Base-by-base conservation (phyloP, 2,113 vertebrate genomes). In the Tachuris rubrigastra region DNA sequence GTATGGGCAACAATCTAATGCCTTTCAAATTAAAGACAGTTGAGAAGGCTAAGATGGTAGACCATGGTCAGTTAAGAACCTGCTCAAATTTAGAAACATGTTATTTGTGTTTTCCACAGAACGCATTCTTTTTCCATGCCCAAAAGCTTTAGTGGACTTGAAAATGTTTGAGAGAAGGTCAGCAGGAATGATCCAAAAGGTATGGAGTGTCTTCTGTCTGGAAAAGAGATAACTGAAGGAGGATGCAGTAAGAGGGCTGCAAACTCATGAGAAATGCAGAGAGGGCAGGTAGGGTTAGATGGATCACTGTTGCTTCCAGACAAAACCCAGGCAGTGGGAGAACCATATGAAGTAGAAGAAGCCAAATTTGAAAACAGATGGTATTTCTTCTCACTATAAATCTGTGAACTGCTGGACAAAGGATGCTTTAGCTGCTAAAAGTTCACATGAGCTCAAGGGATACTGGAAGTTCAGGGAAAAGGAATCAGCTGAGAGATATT, bases 171-270 rank as follows among this genome's bases (percentile, higher is more conserved):
- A 66, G n/a, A 76, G 74, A 85, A 90, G 35, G 42, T 55, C 41
- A 87, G 37, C 53, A 69, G 41, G 58, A 91, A 78, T 85, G 81
- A 96, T 87, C 42, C 85, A 89, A 93, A 91, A 91, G 58, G 66
- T 72, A 87, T 47, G 77, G 92, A 96, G 90, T 88, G 83, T 85
- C 87, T 94, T 87, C 87, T 87, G 63, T 88, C 90, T 92, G 90
- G 79, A 93, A 92, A 90, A 90, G 79, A 67, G 44, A 76, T 41
- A 62, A 76, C 69, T 60, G 74, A n/a, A 73, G 83, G 67, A 86
- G 27, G 63, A 84, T 59, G 65, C 3, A 4, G 50, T 58, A 41
- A 66, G 67, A 73, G 30, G 37, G 63, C 72, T 66, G 56, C 28
- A 6, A 12, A 71, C 77, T 15, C 31, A 50, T 9, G 56, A 86